phyloP scores from a whole-genome alignment of 2,113 vertebrate species.

The Grammatotria lemairii region DNA sequence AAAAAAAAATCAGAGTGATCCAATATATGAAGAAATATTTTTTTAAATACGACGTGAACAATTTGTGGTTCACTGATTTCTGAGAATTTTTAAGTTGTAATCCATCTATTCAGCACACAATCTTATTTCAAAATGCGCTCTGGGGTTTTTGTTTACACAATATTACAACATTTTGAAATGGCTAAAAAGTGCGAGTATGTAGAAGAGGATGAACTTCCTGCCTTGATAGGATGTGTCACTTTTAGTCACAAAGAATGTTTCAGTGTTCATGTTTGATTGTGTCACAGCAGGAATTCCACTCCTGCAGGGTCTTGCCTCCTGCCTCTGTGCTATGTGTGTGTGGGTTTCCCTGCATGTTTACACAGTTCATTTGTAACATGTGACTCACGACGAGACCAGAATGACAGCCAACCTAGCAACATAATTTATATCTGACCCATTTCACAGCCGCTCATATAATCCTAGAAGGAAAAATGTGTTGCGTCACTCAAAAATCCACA shows the following conservation, averaged over 20 bases:
- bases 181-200: not conserved
- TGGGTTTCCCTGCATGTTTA: conserved; percentile 1
- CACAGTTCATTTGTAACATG: not conserved
- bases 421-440: conserved; percentile 10
- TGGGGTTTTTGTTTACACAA: not conserved
- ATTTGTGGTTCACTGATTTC: not conserved
- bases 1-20: not conserved
- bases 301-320: conserved; percentile 54
- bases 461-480: not conserved
- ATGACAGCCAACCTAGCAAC: not conserved
- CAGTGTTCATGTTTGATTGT: conserved; percentile 6
- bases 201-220: not conserved
- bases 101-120: not conserved
- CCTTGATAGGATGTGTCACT: conserved; percentile 22
- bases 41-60: rapidly evolving
- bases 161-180: not conserved
- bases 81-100: not conserved
- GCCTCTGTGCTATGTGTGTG: conserved; percentile 11
- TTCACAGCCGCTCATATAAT: not conserved
- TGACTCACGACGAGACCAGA: not conserved
- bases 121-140: not conserved
- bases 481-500: not conserved
- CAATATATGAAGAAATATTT: not conserved
- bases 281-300: conserved; percentile 45
- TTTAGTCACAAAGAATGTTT: conserved; percentile 24